phyloP scores from a whole-genome alignment of 2,113 vertebrate genomes.

The Cettia cetti region DNA sequence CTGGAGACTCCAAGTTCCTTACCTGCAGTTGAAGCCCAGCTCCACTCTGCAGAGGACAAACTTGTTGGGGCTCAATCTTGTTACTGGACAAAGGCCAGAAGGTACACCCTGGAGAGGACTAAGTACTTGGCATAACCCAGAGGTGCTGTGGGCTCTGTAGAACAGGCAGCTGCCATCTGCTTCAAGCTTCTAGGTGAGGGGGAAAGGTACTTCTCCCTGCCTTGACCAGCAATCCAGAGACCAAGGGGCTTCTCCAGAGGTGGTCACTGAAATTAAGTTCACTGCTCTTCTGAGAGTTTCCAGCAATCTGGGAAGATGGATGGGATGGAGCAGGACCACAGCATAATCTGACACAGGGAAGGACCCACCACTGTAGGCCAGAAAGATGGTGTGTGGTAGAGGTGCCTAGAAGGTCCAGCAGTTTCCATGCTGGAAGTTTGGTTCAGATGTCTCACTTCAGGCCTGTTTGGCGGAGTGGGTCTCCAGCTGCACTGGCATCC shows the following conservation, averaged over 20 bases:
- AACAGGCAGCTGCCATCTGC: neutral
- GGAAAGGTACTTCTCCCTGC: neutral
- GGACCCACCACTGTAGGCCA: neutral
- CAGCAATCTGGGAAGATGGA: neutral
- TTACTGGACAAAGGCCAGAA: neutral
- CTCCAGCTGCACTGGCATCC: neutral
- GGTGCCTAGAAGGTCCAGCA: neutral
- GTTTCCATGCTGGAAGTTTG: neutral
- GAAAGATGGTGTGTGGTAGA: neutral
- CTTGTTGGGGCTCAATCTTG: neutral
- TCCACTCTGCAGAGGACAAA: neutral
- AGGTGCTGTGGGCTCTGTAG: neutral
- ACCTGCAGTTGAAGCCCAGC: neutral
- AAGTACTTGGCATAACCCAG: accelerated
- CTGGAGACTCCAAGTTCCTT: neutral
- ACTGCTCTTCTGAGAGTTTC: neutral
- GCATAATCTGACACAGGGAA: neutral
- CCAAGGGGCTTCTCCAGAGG: neutral
- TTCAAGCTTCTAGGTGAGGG: neutral
- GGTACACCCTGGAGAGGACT: neutral
- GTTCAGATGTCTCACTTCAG: neutral
- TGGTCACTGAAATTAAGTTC: neutral
- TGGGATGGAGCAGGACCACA: neutral
- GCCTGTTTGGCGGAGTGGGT: neutral
- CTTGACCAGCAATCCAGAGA: neutral